Base-by-base conservation (phyloP, 1,140 invertebrate species). In the Atta colombica region DNA sequence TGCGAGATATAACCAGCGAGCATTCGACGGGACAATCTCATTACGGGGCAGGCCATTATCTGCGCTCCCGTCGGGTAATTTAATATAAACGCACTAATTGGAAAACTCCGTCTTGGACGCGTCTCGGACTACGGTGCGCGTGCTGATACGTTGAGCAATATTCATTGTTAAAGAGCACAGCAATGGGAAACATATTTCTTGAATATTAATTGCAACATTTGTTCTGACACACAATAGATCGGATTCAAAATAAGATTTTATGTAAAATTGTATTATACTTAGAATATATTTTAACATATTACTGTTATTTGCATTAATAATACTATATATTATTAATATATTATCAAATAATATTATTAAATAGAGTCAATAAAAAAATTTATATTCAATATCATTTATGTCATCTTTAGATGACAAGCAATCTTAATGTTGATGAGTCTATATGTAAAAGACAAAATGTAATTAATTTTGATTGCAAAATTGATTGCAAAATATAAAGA, bases 1-100 rank as follows among this genome's bases (percentile, higher is more conserved):
- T 63, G 68, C 74, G 61, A 87, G 88, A 89, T 87, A 89, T 90
- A 89, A 90, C 66, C 77, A 53, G 31, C 74, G 74, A 60, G 88
- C 89, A 90, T 89, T 90, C 89, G 88, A 90, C 80, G 75, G 86
- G 88, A 89, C 89, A 85, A 90, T 90, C 89, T 90, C 89, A 87
- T 90, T 90, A 90, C 68, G 86, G 66, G 65, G 53, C 86, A 78
- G 51, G 31, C 89, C 78, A 90, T 90, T 90, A 90, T 90, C 89
- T 35, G 61, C 68, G 35, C 58, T 78, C 80, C 69, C 75, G 45
- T 74, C 55, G 68, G 61, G 61, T 89, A 87, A 90, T 90, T 90
- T 71, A 87, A 90, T 90, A 89, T 85, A 90, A 90, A 90, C 78
- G 88, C 77, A 85, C 80, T 90, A 90, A 90, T 90, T 90, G 89